Conservation (phyloP, 2,888 invertebrate species). For the Coenonympha arcania region DNA sequence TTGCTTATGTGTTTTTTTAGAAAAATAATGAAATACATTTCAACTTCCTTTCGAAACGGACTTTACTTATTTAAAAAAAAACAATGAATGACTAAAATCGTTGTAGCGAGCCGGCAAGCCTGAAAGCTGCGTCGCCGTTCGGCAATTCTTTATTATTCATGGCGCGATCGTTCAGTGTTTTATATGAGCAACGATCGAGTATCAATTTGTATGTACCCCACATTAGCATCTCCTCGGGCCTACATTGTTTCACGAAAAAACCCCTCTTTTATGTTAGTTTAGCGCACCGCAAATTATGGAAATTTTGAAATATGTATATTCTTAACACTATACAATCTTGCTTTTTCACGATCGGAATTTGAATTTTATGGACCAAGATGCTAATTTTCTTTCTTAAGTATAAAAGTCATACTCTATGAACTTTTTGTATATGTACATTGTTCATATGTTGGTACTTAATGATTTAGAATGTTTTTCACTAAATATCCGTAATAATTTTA, state of each 20-base stretch:
- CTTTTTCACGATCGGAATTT: constrained; percentile 5
- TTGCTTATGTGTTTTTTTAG: too few relatives aligned
- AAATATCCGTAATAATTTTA: too few relatives aligned
- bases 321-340: not conserved
- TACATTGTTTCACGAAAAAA: constrained; percentile 56
- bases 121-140: constrained; percentile 47
- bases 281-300: constrained; percentile 24
- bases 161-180: constrained; percentile 70
- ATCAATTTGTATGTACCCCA: constrained; percentile 70
- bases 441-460: too few relatives aligned
- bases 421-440: too few relatives aligned
- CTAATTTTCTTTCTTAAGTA: too few relatives aligned
- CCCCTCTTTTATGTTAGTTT: constrained; percentile 33
- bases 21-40: too few relatives aligned
- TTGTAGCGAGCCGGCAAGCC: constrained; percentile 31
- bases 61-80: too few relatives aligned
- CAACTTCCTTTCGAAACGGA: too few relatives aligned
- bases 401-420: too few relatives aligned
- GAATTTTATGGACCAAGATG: not conserved
- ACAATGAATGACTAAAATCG: too few relatives aligned
- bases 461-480: too few relatives aligned
- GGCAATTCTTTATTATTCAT: constrained; percentile 74
- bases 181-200: constrained; percentile 75
- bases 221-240: constrained; percentile 67
- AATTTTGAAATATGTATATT: not conserved